A percentile compares a stretch with the other conserved stretches of the same genome.
These are phyloP conservation scores for Enteromius afrohamiltoni DNA, from an alignment of 2,797 vertebrate species.

Conservation along the genomic window DNA sequence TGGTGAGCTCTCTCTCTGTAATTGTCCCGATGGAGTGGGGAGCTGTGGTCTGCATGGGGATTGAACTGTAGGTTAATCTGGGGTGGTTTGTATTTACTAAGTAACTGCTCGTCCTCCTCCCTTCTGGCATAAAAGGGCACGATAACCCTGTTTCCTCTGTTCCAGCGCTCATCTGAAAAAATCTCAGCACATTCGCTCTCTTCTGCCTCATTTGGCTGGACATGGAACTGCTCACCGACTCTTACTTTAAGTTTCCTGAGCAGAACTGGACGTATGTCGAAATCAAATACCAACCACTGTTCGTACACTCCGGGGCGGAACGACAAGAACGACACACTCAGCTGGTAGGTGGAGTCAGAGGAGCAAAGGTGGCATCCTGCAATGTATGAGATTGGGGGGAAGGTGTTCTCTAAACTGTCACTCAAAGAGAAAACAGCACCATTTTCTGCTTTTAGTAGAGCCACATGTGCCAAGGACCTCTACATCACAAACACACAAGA, in stretches of 20 bases:
- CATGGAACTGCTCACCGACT: conserved; percentile 69
- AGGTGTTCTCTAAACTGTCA: conserved; percentile 18
- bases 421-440: conserved; percentile 36
- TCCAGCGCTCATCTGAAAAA: conserved; percentile 75
- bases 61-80: background rate
- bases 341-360: conserved; percentile 39
- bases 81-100: conserved; percentile 81
- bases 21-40: conserved; percentile 73
- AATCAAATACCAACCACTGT: conserved; percentile 91
- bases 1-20: conserved; percentile 86
- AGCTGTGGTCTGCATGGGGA: background rate
- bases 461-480: conserved; percentile 39
- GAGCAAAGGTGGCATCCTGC: conserved; percentile 9
- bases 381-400: conserved; percentile 22
- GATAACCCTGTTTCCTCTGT: conserved; percentile 81
- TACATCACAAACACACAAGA: conserved; percentile 24
- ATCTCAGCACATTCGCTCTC: conserved; percentile 4
- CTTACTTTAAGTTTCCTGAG: conserved; percentile 79
- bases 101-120: conserved; percentile 71
- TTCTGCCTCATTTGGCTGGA: background rate
- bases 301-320: conserved; percentile 81
- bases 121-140: conserved; percentile 76
- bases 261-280: conserved; percentile 83
- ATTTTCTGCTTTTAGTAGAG: conserved; percentile 42
- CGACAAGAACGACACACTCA: conserved; percentile 29